Base-by-base conservation (phyloP, 2,888 invertebrate genomes). In the Conchocele bisecta region DNA sequence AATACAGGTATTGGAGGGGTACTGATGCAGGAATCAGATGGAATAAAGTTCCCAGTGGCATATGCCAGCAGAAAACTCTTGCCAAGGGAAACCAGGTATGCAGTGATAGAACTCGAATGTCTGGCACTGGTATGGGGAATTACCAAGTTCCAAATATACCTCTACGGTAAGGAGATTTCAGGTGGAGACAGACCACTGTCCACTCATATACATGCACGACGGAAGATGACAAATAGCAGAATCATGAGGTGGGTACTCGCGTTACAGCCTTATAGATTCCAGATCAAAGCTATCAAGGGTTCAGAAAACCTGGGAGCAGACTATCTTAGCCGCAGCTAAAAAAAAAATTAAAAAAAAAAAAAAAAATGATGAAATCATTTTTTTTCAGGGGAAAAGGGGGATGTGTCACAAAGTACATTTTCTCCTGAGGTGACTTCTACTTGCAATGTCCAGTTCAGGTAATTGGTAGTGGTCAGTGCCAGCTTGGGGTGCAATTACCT, bases 91-190 rank as follows among this genome's bases (percentile, higher is more conserved):
- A 42, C 24, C 7, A 64, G 39, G 20, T 78, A 78, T 41, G 61
- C 81, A 2, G 65, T 64, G 11, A 73, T 82, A 13, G 81, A 79
- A 50, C 71, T 60, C 26, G 75, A 79, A 37, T 79, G 79, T 63
- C 41, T 82, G 17, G 75, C 71, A 6, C 42, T 80, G n/a, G 58
- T 79, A 4, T 76, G 70, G 68, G 75, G 59, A 11, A 44, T 79
- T 3, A 35, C 54, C 11, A 75, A 74, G 54, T 79, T 76, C 39
- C 61, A 71, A 13, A 42, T 20, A 15, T 82, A 76, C 39, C 35
- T 82, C 24, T 76, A 75, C 58, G 75, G 73, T 1, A 44, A 28
- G 17, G 33, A 70, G 28, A n/a, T 80, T 82, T 56, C 24, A 74
- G n/a, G 4, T 77, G n/a, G 64, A 76, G 29, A 79, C 76, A 17